phyloP scores from a whole-genome alignment of 2,888 invertebrate genomes.

The Cremastinae sp. region DNA sequence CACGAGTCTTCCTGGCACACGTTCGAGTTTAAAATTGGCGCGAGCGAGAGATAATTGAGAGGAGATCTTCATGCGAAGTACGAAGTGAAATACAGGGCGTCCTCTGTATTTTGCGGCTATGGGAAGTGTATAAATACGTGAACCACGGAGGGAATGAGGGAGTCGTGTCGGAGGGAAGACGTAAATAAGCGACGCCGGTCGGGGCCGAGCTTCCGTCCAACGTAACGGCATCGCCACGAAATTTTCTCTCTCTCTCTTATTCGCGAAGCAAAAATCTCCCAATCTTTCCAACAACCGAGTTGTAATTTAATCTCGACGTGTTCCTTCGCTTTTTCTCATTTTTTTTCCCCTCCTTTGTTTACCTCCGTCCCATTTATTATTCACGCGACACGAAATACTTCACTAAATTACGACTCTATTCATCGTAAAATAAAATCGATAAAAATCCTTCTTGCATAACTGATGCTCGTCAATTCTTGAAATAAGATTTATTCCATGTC shows the following conservation, averaged over 20 bases:
- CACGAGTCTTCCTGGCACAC: constrained; percentile 14
- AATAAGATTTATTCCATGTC: too few species aligned
- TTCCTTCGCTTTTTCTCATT: constrained; percentile 13
- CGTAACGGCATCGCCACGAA: constrained; percentile 54
- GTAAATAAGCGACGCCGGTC: constrained; percentile 61
- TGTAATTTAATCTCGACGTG: constrained; percentile 54
- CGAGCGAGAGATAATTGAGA: constrained; percentile 54
- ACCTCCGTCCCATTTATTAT: constrained; percentile 3
- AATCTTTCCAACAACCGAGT: constrained; percentile 17
- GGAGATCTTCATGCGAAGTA: constrained; percentile 37
- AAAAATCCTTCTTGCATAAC: constrained; percentile 1
- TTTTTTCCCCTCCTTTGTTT: constrained; percentile 13
- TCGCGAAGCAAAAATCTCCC: neutral
- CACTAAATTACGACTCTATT: constrained; percentile 15
- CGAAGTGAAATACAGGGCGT: constrained; percentile 21
- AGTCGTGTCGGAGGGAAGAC: constrained; percentile 56
- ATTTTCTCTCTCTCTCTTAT: constrained; percentile 28
- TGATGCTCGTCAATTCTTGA: constrained; percentile 8
- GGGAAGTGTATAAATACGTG: neutral
- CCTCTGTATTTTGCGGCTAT: constrained; percentile 24
- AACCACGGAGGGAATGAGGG: too few species aligned
- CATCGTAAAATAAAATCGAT: neutral
- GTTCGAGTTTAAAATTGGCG: constrained; percentile 53
- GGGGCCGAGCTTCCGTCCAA: constrained; percentile 57
- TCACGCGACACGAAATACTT: neutral